Percentiles rank a stretch among this genome's conserved stretches.
phyloP scores from a whole-genome alignment of 2,113 vertebrate species.

The Corydoras maculifer region DNA sequence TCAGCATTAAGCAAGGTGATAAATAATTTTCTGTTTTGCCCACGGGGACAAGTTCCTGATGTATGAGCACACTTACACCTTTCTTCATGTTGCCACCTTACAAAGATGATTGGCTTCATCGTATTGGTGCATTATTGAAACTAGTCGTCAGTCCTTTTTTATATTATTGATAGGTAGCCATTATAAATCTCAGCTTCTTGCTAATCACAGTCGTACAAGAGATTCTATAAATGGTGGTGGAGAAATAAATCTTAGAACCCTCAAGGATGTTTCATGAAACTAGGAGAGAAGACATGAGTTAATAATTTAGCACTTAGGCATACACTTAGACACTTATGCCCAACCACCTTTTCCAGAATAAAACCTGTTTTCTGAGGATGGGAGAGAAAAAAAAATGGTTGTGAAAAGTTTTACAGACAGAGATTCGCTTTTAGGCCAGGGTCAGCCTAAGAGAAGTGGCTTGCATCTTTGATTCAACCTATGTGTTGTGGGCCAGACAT shows the following conservation, averaged over 20 bases:
- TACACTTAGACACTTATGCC: conserved; percentile 25
- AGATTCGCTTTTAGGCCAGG: conserved; percentile 39
- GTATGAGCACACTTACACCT: neutral
- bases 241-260: conserved; percentile 1
- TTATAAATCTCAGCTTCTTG: neutral
- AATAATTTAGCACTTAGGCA: conserved; percentile 39
- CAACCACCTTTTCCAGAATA: too few species aligned
- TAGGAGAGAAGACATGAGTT: conserved; percentile 16
- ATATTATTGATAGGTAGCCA: conserved; percentile 12
- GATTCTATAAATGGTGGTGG: conserved; percentile 23
- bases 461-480: conserved; percentile 45
- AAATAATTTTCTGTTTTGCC: conserved; percentile 11
- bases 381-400: conserved; percentile 16
- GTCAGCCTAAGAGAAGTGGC: conserved; percentile 40
- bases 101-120: conserved; percentile 15
- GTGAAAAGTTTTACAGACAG: conserved; percentile 34
- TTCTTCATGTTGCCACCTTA: neutral
- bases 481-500: conserved; percentile 47
- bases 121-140: conserved; percentile 14
- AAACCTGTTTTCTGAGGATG: too few species aligned
- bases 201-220: conserved; percentile 1
- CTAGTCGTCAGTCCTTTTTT: conserved; percentile 5
- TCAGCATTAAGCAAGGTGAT: conserved; percentile 15
- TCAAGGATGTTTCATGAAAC: conserved; percentile 28
- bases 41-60: conserved; percentile 9